Base-by-base conservation (phyloP, 2,113 vertebrate genomes). In the Otus sunia region DNA sequence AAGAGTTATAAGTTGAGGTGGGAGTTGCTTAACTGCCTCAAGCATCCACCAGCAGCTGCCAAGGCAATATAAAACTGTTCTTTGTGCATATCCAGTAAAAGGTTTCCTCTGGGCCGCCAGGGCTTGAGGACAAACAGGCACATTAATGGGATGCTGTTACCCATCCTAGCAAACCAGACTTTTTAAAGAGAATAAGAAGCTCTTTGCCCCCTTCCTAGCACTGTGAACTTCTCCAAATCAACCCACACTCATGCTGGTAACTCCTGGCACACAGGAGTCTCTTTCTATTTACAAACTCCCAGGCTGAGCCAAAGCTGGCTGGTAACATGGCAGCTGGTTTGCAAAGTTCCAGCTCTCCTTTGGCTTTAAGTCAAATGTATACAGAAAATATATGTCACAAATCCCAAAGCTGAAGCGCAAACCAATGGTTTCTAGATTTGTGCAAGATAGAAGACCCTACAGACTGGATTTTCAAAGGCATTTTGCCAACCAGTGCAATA, bases 1-100 rank as follows among this genome's bases (percentile, higher is more conserved):
- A 94, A 27, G 45, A 76, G 64, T 36, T 79, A 3, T 13, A 52
- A 52, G 77, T 2, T 1, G 3, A 56, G 47, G n/a, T 11, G 9
- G 34, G 77, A 0, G 1, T 5, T 84, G 34, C 21, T 83, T 85
- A 73, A 0, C n/a, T 43, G 26, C 30, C 26, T 74, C 37, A 30
- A 81, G 47, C 7, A 52, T 34, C n/a, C 67, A 45, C 4, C 0
- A 0, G 29, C 2, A 9, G 36, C 88, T 55, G n/a, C 45, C 39
- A 52, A 52, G 50, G 27, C 63, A n/a, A 30, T 11, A 29, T 6
- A 50, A 89, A 63, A 41, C 17, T 6, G 3, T 20, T 77, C 41
- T 10, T 62, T 5, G 1, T 1, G 6, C 37, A 18, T 12, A 74
- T 16, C 45, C 74, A 20, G 26, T 3, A 32, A 34, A 34, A 68